These are phyloP conservation scores for Crematogaster levior DNA, from an alignment of 2,888 invertebrate species.

Conservation along the genomic window DNA sequence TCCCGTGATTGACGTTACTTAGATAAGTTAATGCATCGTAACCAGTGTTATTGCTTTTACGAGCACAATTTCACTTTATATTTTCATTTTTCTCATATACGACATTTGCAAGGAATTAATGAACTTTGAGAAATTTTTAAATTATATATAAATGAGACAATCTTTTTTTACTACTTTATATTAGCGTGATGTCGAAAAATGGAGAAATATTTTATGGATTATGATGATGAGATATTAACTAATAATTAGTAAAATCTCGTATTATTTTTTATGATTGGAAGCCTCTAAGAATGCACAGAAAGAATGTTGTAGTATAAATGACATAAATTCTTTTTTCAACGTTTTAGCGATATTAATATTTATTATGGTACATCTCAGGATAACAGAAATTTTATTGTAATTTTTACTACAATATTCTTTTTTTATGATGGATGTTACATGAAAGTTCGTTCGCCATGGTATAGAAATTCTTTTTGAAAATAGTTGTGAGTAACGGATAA, in stretches of 20 bases:
- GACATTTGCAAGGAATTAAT: background rate
- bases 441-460: background rate
- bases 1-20: conserved; percentile 40
- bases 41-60: conserved; percentile 15
- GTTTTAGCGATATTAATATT: background rate
- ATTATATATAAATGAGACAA: background rate
- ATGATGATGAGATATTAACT: background rate
- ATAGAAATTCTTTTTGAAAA: conserved; percentile 3
- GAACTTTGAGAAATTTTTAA: background rate
- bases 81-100: background rate
- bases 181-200: background rate
- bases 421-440: background rate
- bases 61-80: background rate
- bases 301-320: background rate
- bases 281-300: background rate
- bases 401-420: background rate
- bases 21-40: conserved; percentile 30
- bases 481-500: conserved; percentile 10
- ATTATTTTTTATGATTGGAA: background rate
- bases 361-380: background rate
- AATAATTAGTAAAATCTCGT: background rate
- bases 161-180: background rate
- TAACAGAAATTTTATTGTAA: background rate
- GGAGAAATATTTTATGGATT: background rate
- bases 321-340: background rate